Conservation (phyloP, 2,888 invertebrate species). For the Lasioglossum vierecki region DNA sequence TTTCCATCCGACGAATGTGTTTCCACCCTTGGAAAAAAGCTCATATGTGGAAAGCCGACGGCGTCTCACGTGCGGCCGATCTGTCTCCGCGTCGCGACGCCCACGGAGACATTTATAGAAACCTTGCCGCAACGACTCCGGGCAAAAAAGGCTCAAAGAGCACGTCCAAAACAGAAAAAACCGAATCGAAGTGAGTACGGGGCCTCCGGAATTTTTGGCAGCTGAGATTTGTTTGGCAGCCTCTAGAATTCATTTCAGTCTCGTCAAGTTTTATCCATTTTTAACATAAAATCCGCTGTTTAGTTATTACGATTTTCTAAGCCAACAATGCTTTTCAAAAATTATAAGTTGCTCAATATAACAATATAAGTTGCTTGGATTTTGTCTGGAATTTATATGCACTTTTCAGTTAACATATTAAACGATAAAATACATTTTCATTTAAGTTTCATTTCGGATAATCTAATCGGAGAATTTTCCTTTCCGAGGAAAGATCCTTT, state of each 20-base stretch:
- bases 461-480: not conserved
- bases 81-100: conserved; percentile 54
- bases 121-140: conserved; percentile 17
- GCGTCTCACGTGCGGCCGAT: conserved; percentile 67
- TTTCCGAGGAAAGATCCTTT: not conserved
- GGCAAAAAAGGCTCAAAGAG: conserved; percentile 29
- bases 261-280: not conserved
- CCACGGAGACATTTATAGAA: conserved; percentile 51
- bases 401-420: no score
- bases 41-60: conserved; percentile 45
- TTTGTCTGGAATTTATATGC: no score
- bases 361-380: not conserved
- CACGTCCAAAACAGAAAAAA: conserved; percentile 1
- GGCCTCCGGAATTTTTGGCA: not conserved
- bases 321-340: not conserved
- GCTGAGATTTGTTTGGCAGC: not conserved
- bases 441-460: not conserved
- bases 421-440: no score
- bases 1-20: conserved; percentile 53
- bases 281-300: no score
- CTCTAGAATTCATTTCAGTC: not conserved
- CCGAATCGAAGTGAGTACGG: not conserved
- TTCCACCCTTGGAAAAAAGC: conserved; percentile 38
- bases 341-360: no score
- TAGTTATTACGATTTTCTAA: not conserved